Conservation (phyloP, 2,797 vertebrate genomes). For the Phoeniculus purpureus region DNA sequence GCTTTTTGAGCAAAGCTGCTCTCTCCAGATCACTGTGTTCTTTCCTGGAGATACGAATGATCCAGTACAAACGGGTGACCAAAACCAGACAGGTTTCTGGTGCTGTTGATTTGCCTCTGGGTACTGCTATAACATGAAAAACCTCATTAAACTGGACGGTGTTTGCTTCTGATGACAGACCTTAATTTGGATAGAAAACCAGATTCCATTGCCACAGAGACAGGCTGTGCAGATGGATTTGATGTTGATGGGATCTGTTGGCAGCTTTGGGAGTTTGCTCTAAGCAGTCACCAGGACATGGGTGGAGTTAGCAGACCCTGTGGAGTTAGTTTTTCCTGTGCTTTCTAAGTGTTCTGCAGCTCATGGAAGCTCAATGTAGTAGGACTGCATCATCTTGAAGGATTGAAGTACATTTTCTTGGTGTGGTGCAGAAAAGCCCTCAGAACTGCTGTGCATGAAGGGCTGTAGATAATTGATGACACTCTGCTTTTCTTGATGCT, state of each 20-base stretch:
- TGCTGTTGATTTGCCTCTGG: background rate
- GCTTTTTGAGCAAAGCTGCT: background rate
- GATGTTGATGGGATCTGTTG: background rate
- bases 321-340: background rate
- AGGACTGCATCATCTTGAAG: rapidly evolving
- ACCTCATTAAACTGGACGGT: background rate
- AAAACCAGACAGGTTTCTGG: background rate
- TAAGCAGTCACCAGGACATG: background rate
- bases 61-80: background rate
- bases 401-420: background rate
- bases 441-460: background rate
- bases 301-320: background rate
- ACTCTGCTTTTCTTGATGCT: background rate
- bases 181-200: background rate
- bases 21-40: background rate
- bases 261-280: background rate
- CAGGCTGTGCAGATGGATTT: background rate
- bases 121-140: background rate
- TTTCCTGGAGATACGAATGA: background rate
- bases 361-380: rapidly evolving
- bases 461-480: background rate
- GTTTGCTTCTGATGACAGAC: background rate
- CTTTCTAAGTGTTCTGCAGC: background rate
- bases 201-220: background rate
- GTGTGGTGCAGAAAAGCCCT: background rate